phyloP scores from a whole-genome alignment of 1,140 invertebrate species.

The Drosophila nannoptera region DNA sequence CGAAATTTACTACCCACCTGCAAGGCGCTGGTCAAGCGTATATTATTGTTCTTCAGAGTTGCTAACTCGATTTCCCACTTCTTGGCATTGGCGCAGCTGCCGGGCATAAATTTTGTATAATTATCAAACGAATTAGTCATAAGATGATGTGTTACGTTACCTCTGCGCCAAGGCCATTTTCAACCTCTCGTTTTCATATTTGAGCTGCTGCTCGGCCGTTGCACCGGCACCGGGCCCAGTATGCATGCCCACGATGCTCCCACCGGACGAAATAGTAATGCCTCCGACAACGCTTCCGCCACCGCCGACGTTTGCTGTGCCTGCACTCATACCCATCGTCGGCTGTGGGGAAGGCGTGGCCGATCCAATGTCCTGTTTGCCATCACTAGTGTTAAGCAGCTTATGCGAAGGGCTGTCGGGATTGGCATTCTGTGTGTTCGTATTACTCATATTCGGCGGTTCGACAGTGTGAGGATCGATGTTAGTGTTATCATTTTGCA shows the following conservation, averaged over 20 bases:
- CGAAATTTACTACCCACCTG: slow-evolving; percentile 80
- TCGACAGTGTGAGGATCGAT: slow-evolving; percentile 79
- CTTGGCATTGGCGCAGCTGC: slow-evolving; percentile 96
- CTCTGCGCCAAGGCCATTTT: slow-evolving; percentile 97
- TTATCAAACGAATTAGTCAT: background rate
- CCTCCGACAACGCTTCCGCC: slow-evolving; percentile 39
- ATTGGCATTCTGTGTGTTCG: slow-evolving; percentile 78
- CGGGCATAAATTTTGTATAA: background rate
- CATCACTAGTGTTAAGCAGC: slow-evolving; percentile 63
- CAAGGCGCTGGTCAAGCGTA: slow-evolving; percentile 94
- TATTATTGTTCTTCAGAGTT: slow-evolving; percentile 97
- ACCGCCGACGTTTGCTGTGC: slow-evolving; percentile 21
- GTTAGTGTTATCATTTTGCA: slow-evolving; percentile 78
- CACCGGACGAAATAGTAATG: slow-evolving; percentile 69
- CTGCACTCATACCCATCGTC: slow-evolving; percentile 27
- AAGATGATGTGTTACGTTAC: slow-evolving; percentile 80
- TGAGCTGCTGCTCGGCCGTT: slow-evolving; percentile 91
- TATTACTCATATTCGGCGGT: slow-evolving; percentile 80
- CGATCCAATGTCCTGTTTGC: slow-evolving; percentile 61
- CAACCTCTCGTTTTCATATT: slow-evolving; percentile 97
- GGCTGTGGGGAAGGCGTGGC: slow-evolving; percentile 70
- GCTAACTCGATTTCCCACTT: slow-evolving; percentile 99
- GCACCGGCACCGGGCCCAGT: slow-evolving; percentile 73
- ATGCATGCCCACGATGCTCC: slow-evolving; percentile 72
- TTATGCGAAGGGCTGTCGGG: slow-evolving; percentile 79